Percentiles rank a stretch among this genome's conserved stretches.
phyloP scores from a whole-genome alignment of 2,113 vertebrate species.

The Mellivora capensis region DNA sequence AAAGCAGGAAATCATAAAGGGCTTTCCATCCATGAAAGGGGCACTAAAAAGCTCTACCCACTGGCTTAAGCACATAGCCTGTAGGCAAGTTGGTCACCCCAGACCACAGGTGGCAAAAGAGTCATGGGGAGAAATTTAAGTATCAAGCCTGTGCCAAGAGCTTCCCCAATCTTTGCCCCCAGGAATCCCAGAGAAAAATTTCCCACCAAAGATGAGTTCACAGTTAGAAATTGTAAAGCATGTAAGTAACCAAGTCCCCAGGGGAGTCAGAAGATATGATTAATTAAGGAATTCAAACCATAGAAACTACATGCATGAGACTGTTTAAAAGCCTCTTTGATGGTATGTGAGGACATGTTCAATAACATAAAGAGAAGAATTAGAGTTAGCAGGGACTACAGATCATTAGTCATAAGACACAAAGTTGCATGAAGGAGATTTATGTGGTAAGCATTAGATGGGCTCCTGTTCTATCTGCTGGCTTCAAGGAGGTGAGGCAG shows the following conservation, averaged over 20 bases:
- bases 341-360: not conserved
- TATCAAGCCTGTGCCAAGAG: not conserved
- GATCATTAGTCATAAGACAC: not conserved
- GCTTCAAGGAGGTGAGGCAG: not conserved
- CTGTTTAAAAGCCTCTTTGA: not conserved
- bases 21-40: not conserved
- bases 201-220: not conserved
- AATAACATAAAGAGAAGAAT: not conserved
- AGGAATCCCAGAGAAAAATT: not conserved
- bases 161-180: not conserved
- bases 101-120: not conserved
- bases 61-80: not conserved
- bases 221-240: slow-evolving; percentile 33
- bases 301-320: not conserved
- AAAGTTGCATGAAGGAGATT: not conserved
- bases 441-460: not conserved
- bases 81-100: not conserved
- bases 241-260: not conserved
- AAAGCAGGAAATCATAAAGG: not conserved
- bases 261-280: not conserved
- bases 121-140: not conserved
- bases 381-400: not conserved
- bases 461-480: not conserved
- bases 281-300: not conserved
- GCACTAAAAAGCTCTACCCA: not conserved